These are phyloP conservation scores for Pherbina coryleti DNA, from an alignment of 2,888 invertebrate genomes.

Conservation along the genomic window DNA sequence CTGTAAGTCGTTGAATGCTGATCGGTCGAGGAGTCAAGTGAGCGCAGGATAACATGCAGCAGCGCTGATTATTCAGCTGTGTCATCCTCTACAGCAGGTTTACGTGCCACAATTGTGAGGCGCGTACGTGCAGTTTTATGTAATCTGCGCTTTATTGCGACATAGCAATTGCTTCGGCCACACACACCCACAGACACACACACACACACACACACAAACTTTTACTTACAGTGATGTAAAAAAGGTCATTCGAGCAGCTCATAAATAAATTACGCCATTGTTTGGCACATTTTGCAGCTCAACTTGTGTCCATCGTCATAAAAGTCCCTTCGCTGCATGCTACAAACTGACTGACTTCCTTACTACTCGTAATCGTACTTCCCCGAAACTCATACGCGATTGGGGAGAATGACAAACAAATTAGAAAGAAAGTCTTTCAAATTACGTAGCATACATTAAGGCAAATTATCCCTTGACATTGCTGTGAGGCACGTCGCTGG, in stretches of 20 bases:
- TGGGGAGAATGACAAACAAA: not conserved
- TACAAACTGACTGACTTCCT: not conserved
- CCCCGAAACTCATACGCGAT: not conserved
- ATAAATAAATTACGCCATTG: not conserved
- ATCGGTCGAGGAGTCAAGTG: not conserved
- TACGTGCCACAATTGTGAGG: not conserved
- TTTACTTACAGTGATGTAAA: not conserved
- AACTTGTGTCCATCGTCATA: not conserved
- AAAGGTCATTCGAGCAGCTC: not conserved
- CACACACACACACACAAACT: not conserved
- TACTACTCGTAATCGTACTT: too few relatives aligned
- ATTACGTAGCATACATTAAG: slow-evolving; percentile 5
- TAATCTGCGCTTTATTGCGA: slow-evolving; percentile 8
- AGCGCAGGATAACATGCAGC: not conserved
- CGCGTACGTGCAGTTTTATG: slow-evolving; percentile 27
- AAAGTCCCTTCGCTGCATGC: not conserved
- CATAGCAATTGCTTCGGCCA: not conserved
- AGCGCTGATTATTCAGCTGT: not conserved
- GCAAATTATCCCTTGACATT: slow-evolving; percentile 16
- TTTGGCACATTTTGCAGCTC: not conserved
- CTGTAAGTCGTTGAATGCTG: not conserved
- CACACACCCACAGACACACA: not conserved
- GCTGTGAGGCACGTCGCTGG: not conserved
- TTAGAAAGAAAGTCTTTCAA: not conserved
- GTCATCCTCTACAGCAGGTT: not conserved